Conservation (phyloP, 2,113 vertebrate genomes). For the Melanerpes aurifrons region DNA sequence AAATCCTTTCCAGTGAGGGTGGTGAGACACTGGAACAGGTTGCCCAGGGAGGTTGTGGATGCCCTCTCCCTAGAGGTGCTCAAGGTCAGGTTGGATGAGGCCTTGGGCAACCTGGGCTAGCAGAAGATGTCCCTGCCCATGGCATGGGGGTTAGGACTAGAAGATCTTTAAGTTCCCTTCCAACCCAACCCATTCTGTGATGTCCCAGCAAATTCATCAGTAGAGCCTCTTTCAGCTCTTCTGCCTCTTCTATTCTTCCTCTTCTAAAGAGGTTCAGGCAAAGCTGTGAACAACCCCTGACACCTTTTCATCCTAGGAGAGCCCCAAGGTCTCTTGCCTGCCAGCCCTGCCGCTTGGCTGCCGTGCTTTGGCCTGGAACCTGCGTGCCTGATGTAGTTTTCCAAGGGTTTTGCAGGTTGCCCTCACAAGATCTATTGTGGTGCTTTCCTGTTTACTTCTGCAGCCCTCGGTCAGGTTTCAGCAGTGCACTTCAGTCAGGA, state of each 20-base stretch:
- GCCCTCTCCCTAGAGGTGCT: no score
- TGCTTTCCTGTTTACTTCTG: slow-evolving; percentile 52
- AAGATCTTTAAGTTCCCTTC: no score
- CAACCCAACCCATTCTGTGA: no score
- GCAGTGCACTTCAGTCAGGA: slow-evolving; percentile 5
- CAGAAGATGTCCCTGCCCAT: no score
- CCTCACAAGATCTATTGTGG: background rate
- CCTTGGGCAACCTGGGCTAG: no score
- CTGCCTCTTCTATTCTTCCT: background rate
- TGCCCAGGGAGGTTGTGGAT: no score
- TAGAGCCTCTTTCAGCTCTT: background rate
- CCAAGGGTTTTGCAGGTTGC: background rate
- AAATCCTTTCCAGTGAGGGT: no score
- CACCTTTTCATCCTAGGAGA: background rate
- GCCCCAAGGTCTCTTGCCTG: background rate
- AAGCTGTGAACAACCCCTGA: background rate
- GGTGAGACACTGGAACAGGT: no score
- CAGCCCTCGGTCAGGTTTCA: background rate
- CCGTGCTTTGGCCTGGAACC: background rate
- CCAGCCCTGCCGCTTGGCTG: background rate
- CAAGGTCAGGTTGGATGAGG: no score
- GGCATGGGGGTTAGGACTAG: no score
- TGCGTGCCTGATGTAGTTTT: background rate
- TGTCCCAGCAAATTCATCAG: background rate
- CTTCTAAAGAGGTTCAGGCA: background rate